phyloP scores from a whole-genome alignment of 1,140 invertebrate species.

The Platyscapa corneri region DNA sequence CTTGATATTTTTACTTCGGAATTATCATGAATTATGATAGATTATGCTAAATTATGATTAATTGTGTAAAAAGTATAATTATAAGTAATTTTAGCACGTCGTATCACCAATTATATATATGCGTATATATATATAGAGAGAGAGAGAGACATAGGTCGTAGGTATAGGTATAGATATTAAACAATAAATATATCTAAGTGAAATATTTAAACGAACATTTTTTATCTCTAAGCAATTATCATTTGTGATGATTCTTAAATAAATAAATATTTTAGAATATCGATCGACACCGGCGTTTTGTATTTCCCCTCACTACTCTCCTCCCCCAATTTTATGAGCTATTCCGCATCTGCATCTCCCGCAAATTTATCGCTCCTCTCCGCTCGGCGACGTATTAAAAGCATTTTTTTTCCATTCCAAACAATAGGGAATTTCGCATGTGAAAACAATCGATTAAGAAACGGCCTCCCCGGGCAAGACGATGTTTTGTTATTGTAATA shows the following conservation, averaged over 20 bases:
- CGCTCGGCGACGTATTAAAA: too few relatives aligned
- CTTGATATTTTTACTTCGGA: background rate
- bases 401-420: too few relatives aligned
- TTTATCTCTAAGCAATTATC: background rate
- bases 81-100: background rate
- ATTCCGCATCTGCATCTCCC: background rate
- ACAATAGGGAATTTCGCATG: too few relatives aligned
- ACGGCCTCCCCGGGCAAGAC: background rate
- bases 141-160: too few relatives aligned
- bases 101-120: background rate
- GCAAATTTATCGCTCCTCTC: too few relatives aligned
- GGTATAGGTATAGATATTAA: too few relatives aligned
- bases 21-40: too few relatives aligned
- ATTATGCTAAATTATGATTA: too few relatives aligned
- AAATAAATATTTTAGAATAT: slow-evolving; percentile 3
- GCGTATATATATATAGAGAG: too few relatives aligned
- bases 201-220: background rate
- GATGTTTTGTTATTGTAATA: background rate
- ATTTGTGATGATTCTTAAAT: slow-evolving; percentile 13
- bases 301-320: background rate
- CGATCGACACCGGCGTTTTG: background rate
- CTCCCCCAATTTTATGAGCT: background rate
- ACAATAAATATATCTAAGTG: too few relatives aligned
- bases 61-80: slow-evolving; percentile 6
- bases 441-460: background rate